A percentile compares a stretch with the other conserved stretches of the same genome.
Evolutionary conservation across 2,888 invertebrate species (phyloP).

Genomic region (Ophion ventricosus): DNA sequence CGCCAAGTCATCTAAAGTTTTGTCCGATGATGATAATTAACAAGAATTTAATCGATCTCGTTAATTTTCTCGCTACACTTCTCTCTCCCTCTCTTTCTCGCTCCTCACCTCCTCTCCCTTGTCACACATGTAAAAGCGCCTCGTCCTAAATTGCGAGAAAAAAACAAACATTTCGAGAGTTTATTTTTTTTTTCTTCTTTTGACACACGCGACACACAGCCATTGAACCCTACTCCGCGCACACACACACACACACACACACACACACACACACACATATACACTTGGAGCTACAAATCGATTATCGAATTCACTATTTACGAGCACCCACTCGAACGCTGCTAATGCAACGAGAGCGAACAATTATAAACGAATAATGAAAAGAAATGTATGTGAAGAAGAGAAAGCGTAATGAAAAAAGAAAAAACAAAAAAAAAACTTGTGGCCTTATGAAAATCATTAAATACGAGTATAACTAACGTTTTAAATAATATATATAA

Average conservation of each 20-base stretch:
- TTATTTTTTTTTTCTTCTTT: too few species aligned
- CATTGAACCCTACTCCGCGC: slow-evolving; percentile 25
- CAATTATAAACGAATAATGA: slow-evolving; percentile 13
- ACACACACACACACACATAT: slow-evolving; percentile 45
- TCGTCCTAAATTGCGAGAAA: slow-evolving; percentile 18
- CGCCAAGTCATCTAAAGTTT: slow-evolving; percentile 21
- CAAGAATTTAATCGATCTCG: slow-evolving; percentile 53
- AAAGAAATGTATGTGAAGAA: slow-evolving; percentile 48
- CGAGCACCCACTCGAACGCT: slow-evolving; percentile 51
- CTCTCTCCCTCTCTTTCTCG: too few species aligned
- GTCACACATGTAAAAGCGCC: slow-evolving; percentile 43
- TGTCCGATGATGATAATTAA: slow-evolving; percentile 11
- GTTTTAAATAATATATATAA: slow-evolving; percentile 66
- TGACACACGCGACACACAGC: slow-evolving; percentile 33
- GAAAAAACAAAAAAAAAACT: slow-evolving; percentile 69
- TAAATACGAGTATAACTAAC: slow-evolving; percentile 73
- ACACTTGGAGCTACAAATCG: slow-evolving; percentile 23
- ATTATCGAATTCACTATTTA: slow-evolving; percentile 44
- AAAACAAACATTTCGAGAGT: slow-evolving; percentile 39
- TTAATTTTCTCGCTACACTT: slow-evolving; percentile 52
- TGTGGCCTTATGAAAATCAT: slow-evolving; percentile 79
- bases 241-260: slow-evolving; percentile 54
- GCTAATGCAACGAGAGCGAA: slow-evolving; percentile 16
- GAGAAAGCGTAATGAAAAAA: slow-evolving; percentile 45
- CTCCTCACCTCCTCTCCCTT: too few species aligned